Evolutionary conservation across 1,140 invertebrate genomes (phyloP), one percentile per base, ranked within the genome.

Genomic region (Drosophila ohnishii): DNA sequence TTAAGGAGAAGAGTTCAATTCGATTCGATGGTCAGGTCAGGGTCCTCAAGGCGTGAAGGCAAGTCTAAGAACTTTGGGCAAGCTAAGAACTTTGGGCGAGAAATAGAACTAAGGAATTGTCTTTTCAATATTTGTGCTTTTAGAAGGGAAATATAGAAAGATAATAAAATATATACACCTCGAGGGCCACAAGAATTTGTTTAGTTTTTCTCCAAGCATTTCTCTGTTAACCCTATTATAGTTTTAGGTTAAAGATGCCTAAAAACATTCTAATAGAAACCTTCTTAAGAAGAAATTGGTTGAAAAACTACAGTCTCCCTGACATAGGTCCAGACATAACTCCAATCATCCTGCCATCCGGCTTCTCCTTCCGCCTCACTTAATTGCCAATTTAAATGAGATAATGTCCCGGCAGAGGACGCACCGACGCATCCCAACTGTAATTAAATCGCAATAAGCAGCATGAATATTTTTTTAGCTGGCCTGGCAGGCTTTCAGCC

Each of bases 331-430:
- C 61, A 71, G 28, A 34, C 50, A 35, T 35, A 71, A 37, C 37
- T 47, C 25, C 34, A 39, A 66, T 34, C 28, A 19, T 13, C 4
- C 13, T 22, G 35, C 34, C 53, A 45, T 59, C 5, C 19, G 35
- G 34, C 28, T 37, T 19, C 35, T 9, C 61, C 5, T 32, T 50
- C 61, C 65, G 16, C 44, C 34, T 22, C 44, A 60, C 37, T 80
- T 82, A 82, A 86, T 79, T 83, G 71, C 71, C 83, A 86, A 86
- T 86, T 88, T 87, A 83, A 88, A 87, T 86, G 71, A 82, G 83
- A 65, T 73, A 66, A 66, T 45, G 61, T 25, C 57, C 48, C 8
- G 34, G 35, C 14, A 34, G 34, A 51, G 51, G 61, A 30, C 45
- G 19, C 64, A 37, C 47, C 59, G 32, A 62, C 56, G 59, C 48